Percentiles rank a stretch among this genome's conserved stretches.
These are phyloP conservation scores for Aplodontia rufa DNA, from an alignment of 2,113 vertebrate species.

Conservation along the genomic window DNA sequence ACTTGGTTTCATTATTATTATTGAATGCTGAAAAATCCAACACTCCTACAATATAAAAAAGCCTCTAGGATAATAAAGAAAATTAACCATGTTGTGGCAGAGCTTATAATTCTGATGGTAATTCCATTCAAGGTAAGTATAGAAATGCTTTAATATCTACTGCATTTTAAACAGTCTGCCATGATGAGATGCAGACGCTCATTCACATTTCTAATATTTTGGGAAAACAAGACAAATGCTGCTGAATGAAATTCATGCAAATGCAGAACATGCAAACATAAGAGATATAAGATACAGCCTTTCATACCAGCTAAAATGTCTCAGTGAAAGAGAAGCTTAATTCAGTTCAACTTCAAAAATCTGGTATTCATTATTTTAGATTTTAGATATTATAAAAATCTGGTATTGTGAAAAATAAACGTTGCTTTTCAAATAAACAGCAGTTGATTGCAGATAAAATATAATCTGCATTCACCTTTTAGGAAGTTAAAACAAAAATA, in stretches of 20 bases:
- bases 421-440: not conserved
- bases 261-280: slow-evolving; percentile 12
- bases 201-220: not conserved
- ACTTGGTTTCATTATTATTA: not conserved
- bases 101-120: not conserved
- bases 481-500: not conserved
- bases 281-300: not conserved
- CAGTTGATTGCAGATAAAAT: slow-evolving; percentile 24
- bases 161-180: slow-evolving; percentile 41
- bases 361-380: slow-evolving; percentile 37
- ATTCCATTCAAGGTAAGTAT: not conserved
- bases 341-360: not conserved
- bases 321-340: slow-evolving; percentile 62
- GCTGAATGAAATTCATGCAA: slow-evolving; percentile 58
- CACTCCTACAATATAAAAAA: not conserved
- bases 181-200: not conserved
- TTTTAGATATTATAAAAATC: not conserved
- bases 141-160: not conserved
- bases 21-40: not conserved
- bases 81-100: slow-evolving; percentile 4
- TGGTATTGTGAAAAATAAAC: not conserved
- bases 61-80: not conserved
- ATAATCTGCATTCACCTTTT: not conserved
- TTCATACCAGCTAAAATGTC: slow-evolving; percentile 34
- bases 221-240: slow-evolving; percentile 11